Base-by-base conservation (phyloP, 2,888 invertebrate species). In the Tachina grossa region DNA sequence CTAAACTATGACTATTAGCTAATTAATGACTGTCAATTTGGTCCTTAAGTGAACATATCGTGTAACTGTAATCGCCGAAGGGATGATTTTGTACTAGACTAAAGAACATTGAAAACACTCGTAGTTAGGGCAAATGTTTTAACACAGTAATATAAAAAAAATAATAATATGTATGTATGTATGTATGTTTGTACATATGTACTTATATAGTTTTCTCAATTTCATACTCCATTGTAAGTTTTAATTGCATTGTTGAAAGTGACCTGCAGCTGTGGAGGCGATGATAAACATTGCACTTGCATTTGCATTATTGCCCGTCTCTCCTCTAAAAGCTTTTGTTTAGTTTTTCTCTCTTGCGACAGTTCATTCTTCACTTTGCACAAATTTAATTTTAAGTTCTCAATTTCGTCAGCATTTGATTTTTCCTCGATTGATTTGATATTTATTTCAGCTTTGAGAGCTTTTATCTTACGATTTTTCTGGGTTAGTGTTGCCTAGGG, bases 211-310 rank as follows among this genome's bases (percentile, higher is more conserved):
- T 49, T 80, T 55, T 16, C 61, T 59, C 43, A 13, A 47, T 43
- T 5, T 55, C 22, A 71, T 6, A 57, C 9, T 14, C 8, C 80
- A 16, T 61, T 79, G 13, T 59, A 65, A 0, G 69, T 66, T 31
- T 78, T 68, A 14, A 83, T 16, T 1, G 65, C 22, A 16, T 72
- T 83, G 59, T 69, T 45, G 39, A 86, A 84, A n/a, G 66, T 57
- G 14, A 72, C 90, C 10, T 91, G 90, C 11, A 90, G 81, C 57
- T 88, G 89, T 0, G 92, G 88, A 1, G 92, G 92, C 11, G 92
- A 92, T 16, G 93, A 92, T 76, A 90, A 91, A 86, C 92, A 92
- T 19, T 93, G 92, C 0, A 89, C 87, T 77, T 92, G 92, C 90
- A 92, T 91, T 80, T 92, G 92, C 43, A 90, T 89, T n/a, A 92